A percentile compares a stretch with the other conserved stretches of the same genome.
Conservation (phyloP, 2,888 invertebrate species). For the Polydrusus pterygomalis region DNA sequence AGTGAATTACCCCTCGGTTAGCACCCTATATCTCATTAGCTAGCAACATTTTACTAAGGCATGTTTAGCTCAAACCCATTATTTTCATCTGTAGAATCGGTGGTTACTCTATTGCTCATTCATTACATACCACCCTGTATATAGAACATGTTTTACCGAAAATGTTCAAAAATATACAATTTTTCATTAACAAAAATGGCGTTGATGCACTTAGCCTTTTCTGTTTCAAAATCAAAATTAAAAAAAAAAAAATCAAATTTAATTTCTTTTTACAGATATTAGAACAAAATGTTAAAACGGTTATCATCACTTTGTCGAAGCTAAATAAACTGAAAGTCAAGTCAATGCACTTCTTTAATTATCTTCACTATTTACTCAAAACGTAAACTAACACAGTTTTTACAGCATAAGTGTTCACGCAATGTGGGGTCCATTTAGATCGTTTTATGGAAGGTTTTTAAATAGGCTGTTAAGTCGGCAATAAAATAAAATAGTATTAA, state of each 20-base stretch:
- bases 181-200: too few relatives aligned
- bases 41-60: too few relatives aligned
- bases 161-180: too few relatives aligned
- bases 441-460: conserved; percentile 30
- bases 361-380: conserved; percentile 30
- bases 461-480: conserved; percentile 1
- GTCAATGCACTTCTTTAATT: conserved; percentile 37
- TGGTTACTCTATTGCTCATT: too few relatives aligned
- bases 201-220: too few relatives aligned
- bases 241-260: not conserved
- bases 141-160: too few relatives aligned
- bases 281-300: conserved; percentile 9
- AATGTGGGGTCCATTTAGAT: conserved; percentile 28
- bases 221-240: too few relatives aligned
- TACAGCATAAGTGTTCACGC: conserved; percentile 18
- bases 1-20: too few relatives aligned
- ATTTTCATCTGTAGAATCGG: too few relatives aligned
- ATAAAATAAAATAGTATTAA: not conserved
- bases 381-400: conserved; percentile 29
- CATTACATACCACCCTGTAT: too few relatives aligned
- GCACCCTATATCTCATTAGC: too few relatives aligned
- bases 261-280: conserved; percentile 4
- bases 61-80: too few relatives aligned
- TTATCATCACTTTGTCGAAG: conserved; percentile 17
- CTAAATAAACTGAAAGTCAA: conserved; percentile 1